Evolutionary conservation across 2,888 invertebrate genomes (phyloP).

Genomic region (Cylloceria caligata): DNA sequence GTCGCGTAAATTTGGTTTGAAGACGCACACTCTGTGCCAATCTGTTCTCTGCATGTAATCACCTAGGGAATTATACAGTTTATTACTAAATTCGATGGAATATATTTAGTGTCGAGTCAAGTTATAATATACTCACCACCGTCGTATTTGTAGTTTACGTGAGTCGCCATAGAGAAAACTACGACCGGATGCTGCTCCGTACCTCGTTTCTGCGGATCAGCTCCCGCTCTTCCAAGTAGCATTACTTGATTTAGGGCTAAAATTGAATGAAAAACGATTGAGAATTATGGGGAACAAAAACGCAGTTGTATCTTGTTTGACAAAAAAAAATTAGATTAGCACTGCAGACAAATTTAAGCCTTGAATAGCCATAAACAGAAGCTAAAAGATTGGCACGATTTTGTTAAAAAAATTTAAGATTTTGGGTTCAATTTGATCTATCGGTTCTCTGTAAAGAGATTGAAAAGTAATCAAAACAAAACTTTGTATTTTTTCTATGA

Average conservation of each 20-base stretch:
- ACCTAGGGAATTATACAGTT: conserved; percentile 86
- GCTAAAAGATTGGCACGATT: too few relatives aligned
- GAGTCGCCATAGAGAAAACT: conserved; percentile 95
- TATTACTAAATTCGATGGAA: neutral
- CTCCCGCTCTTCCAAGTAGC: conserved; percentile 94
- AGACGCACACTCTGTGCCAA: conserved; percentile 96
- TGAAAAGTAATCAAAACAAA: too few relatives aligned
- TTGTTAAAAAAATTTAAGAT: too few relatives aligned
- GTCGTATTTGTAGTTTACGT: conserved; percentile 90
- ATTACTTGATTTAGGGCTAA: conserved; percentile 93
- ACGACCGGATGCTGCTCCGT: conserved; percentile 93
- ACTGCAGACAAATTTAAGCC: too few relatives aligned
- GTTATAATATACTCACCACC: conserved; percentile 83
- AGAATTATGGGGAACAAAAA: neutral
- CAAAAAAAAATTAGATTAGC: too few relatives aligned
- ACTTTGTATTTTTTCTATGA: too few relatives aligned
- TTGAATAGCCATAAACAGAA: too few relatives aligned
- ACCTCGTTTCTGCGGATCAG: conserved; percentile 95
- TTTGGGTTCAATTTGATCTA: too few relatives aligned
- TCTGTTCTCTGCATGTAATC: conserved; percentile 94
- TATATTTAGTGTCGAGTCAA: too few relatives aligned
- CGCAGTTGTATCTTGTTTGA: too few relatives aligned
- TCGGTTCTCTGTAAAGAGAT: too few relatives aligned
- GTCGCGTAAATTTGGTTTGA: conserved; percentile 93
- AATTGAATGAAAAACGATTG: conserved; percentile 70